These are phyloP conservation scores for Oxygymnocypris stewartii DNA, from an alignment of 2,113 vertebrate genomes.

Conservation along the genomic window DNA sequence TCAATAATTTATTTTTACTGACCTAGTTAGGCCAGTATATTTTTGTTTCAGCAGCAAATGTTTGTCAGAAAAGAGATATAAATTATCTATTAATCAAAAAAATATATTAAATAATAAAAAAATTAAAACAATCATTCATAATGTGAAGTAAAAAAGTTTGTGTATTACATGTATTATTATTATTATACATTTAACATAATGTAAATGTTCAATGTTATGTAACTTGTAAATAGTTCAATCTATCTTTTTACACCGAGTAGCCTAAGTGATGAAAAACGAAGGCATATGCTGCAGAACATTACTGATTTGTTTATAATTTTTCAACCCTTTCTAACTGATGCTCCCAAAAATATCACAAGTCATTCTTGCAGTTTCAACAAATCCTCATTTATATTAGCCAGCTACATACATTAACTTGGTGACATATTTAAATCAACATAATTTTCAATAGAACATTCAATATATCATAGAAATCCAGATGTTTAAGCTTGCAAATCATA, in stretches of 20 bases:
- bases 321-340: conserved; percentile 10
- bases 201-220: no score
- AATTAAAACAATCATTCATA: no score
- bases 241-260: not conserved
- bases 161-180: no score
- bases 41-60: not conserved
- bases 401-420: not conserved
- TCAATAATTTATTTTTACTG: no score
- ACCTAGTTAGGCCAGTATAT: no score
- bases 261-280: not conserved
- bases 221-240: no score
- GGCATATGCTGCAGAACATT: not conserved
- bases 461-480: not conserved
- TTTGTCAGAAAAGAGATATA: not conserved
- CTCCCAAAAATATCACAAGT: not conserved
- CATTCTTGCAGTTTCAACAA: conserved; percentile 12
- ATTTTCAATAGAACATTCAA: not conserved
- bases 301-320: conserved; percentile 19
- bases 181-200: no score
- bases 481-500: not conserved
- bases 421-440: conserved; percentile 7
- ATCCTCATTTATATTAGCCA: conserved; percentile 9
- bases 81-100: no score
- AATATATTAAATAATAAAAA: no score
- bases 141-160: no score